Base-by-base conservation (phyloP, 2,888 invertebrate species). In the Podabrus alpinus region DNA sequence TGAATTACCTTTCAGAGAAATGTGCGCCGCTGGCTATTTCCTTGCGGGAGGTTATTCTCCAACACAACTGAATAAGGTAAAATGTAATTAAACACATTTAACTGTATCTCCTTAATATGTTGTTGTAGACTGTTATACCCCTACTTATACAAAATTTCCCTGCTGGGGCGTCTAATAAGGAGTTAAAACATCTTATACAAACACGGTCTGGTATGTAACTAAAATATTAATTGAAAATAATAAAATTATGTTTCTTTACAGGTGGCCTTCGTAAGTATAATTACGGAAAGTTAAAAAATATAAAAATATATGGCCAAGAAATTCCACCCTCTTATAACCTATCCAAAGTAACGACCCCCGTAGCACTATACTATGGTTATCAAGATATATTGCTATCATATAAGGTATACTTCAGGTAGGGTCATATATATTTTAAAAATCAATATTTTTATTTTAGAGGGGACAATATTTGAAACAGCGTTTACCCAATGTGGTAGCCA, bases 171-270 rank as follows among this genome's bases (percentile, higher is more conserved):
- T 88, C 90, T 0, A 86, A 88, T 0, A 86, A 87, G 78, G 89
- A 90, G 82, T 77, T 90, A 13, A 82, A 89, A 10, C 90, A 90
- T 81, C 90, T 87, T 77, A 89, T 88, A 0, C 90, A 90, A 78
- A 78, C 88, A 9, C 87, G 7, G 87, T 80, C 87, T 87, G 24
- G 87, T 89, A 0, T 29, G 29, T 4, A 29, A 13, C 1, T 13
- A 29, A 29, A 29, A 13, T 9, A n/a, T 5, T 13, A 13, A 13
- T 13, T 1, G 1, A 29, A 29, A 5, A n/a, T 1, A n/a, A 5
- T 13, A 29, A 29, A 13, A 17, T 1, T 17, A 9, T 15, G 0
- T 17, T 62, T 62, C 62, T 62, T n/a, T n/a, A 15, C 17, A 71
- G 71, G 59, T n/a, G 10, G 9, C 10, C 71, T 71, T 21, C 71